Percentiles rank a stretch among this genome's conserved stretches.
Evolutionary conservation across 1,140 invertebrate species (phyloP).

Genomic region (Drosophila gunungcola): DNA sequence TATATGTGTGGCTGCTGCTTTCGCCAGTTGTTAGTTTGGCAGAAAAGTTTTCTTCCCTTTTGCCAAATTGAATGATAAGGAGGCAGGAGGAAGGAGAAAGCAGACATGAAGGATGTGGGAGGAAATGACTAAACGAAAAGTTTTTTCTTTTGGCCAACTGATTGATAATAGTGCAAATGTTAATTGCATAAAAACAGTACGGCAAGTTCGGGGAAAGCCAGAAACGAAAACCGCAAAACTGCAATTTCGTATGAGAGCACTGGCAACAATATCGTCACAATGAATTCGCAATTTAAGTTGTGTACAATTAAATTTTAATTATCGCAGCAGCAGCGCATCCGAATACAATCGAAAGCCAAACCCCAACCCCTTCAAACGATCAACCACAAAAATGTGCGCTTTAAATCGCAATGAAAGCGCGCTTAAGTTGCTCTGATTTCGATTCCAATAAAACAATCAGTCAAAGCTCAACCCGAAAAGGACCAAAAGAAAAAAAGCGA

Average conservation of each 20-base stretch:
- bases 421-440: conserved; percentile 9
- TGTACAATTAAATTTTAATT: conserved; percentile 77
- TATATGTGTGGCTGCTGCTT: conserved; percentile 30
- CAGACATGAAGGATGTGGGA: not conserved
- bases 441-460: conserved; percentile 41
- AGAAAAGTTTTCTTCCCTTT: conserved; percentile 65
- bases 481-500: not conserved
- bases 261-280: conserved; percentile 59
- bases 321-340: conserved; percentile 31
- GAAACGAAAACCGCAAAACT: conserved; percentile 54
- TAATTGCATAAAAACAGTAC: conserved; percentile 63
- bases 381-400: conserved; percentile 27
- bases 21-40: conserved; percentile 67
- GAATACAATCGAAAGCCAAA: not conserved
- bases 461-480: conserved; percentile 14
- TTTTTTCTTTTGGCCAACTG: conserved; percentile 58
- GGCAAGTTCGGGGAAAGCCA: not conserved
- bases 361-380: conserved; percentile 5
- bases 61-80: conserved; percentile 78
- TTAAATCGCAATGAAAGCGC: conserved; percentile 18
- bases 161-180: conserved; percentile 79
- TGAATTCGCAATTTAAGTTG: conserved; percentile 72
- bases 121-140: conserved; percentile 60
- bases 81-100: conserved; percentile 4
- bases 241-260: conserved; percentile 58